Evolutionary conservation across 2,797 vertebrate species (phyloP), one percentile per base, ranked within the genome.

Genomic region (Bradypodion pumilum): DNA sequence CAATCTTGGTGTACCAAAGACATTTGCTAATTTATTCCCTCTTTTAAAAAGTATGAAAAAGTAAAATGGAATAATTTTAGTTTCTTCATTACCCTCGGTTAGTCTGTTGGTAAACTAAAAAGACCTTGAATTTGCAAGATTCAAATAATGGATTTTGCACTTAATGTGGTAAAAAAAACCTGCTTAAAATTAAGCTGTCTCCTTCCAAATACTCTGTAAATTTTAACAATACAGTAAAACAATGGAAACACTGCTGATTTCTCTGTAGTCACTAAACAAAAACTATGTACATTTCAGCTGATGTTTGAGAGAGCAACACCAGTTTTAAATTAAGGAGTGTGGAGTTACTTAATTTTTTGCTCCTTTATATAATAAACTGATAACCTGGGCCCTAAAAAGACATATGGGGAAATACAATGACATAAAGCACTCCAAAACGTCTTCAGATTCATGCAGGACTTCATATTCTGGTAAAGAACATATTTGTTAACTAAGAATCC

Each of bases 11-110:
- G 59, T 83, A 44, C 40, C 84, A 65, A 15, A 86, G 88, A 81
- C 32, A 85, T 86, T 69, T 60, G 63, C 56, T 89, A 90, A 76
- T 92, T 84, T 92, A 88, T 90, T 91, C 66, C 85, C 69, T 0
- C 19, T 9, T 80, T 85, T 88, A 49, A 82, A 27, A 46, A 81
- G 37, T 37, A 59, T 1, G 16, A 56, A 80, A 80, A 89, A 88
- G 65, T 7, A 80, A 63, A 79, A 84, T 74, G 78, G 52, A 23
- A 1, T 46, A 72, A 74, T 62, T 75, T 56, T 88, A 65, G 86
- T 89, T 68, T 85, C 90, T 72, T 29, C 85, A 76, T 69, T 29
- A 4, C 35, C 69, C 81, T 80, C 79, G 60, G 32, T 76, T n/a
- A 72, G 27, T 35, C 21, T 2, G 80, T 81, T 73, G 21, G 75